A percentile compares a stretch with the other conserved stretches of the same genome.
These are phyloP conservation scores for Drosophila mayri DNA, from an alignment of 1,140 invertebrate genomes.

Conservation along the genomic window DNA sequence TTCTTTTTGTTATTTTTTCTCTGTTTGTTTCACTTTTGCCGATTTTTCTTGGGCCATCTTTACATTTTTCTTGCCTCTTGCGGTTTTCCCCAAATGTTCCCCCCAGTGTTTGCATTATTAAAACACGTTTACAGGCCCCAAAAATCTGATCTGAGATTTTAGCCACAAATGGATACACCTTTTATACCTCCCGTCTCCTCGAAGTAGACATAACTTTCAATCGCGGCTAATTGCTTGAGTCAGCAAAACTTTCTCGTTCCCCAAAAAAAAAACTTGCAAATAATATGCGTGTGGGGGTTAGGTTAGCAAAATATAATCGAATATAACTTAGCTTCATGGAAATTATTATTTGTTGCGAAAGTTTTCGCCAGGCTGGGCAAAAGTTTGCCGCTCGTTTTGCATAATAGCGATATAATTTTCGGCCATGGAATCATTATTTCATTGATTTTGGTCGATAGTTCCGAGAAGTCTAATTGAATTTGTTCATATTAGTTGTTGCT, in stretches of 20 bases:
- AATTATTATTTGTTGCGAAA: constrained; percentile 54
- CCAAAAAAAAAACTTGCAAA: constrained; percentile 43
- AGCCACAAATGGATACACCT: constrained; percentile 47
- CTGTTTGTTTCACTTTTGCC: constrained; percentile 18
- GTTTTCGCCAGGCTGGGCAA: constrained; percentile 21
- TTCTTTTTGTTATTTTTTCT: not conserved
- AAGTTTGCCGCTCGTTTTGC: constrained; percentile 39
- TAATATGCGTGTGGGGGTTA: constrained; percentile 37
- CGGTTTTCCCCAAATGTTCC: constrained; percentile 27
- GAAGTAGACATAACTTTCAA: constrained; percentile 71
- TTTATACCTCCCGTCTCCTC: constrained; percentile 9
- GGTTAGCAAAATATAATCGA: constrained; percentile 40
- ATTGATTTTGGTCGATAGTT: constrained; percentile 48
- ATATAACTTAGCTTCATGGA: constrained; percentile 39
- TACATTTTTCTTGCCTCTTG: constrained; percentile 2
- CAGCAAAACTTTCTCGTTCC: constrained; percentile 54
- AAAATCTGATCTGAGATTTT: constrained; percentile 21
- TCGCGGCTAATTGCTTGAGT: constrained; percentile 78
- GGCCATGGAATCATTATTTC: constrained; percentile 32
- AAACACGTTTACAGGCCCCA: constrained; percentile 50
- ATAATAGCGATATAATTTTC: constrained; percentile 49
- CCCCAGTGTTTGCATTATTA: constrained; percentile 56
- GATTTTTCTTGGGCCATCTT: constrained; percentile 9
- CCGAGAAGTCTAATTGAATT: constrained; percentile 28
- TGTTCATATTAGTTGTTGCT: not conserved